Conservation (phyloP, 2,797 vertebrate species). For the Manis pentadactyla region DNA sequence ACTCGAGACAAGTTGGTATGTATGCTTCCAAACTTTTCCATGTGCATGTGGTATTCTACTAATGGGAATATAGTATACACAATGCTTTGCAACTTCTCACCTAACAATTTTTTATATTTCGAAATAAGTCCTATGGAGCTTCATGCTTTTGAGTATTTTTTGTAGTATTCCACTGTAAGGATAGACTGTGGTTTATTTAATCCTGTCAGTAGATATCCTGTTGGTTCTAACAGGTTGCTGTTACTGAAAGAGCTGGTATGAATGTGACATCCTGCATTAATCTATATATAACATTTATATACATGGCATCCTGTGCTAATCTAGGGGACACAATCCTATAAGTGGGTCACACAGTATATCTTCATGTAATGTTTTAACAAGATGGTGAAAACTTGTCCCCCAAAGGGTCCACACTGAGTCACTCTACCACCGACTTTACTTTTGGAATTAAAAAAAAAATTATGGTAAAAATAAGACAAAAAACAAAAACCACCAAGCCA, state of each 20-base stretch:
- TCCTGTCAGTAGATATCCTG: not conserved
- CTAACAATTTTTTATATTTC: not conserved
- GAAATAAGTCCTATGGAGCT: not conserved
- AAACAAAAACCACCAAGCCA: not conserved
- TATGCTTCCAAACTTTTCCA: not conserved
- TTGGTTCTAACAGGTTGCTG: not conserved
- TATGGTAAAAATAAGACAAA: slow-evolving; percentile 26
- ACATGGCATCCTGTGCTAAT: not conserved
- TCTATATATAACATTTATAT: not conserved
- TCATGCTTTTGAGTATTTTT: not conserved
- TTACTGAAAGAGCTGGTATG: not conserved
- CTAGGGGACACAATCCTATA: not conserved
- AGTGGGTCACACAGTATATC: not conserved
- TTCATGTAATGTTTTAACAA: slow-evolving; percentile 5
- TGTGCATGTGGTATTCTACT: not conserved
- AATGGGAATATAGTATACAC: not conserved
- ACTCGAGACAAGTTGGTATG: not conserved
- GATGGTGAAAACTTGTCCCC: not conserved
- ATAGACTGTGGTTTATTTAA: not conserved
- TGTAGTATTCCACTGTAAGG: not conserved
- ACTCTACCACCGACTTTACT: not conserved
- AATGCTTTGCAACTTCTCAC: slow-evolving; percentile 12
- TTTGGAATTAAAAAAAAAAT: not conserved
- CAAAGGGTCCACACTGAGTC: not conserved
- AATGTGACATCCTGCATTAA: not conserved